Evolutionary conservation across 1,140 invertebrate genomes (phyloP), one percentile per base, ranked within the genome.

Genomic region (Gryon sp.): DNA sequence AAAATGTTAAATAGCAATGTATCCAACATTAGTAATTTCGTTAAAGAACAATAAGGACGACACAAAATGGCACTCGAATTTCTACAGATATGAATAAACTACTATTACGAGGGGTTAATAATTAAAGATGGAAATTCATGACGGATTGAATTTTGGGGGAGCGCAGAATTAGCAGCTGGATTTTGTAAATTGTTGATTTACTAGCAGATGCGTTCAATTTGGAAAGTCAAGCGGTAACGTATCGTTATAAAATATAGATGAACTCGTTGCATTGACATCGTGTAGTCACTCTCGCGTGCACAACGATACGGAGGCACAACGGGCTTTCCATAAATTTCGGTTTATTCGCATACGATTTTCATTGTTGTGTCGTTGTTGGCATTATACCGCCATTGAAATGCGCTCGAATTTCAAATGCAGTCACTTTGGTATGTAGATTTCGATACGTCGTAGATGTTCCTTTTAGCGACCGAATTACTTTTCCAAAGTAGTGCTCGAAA

Each of bases 381-480:
- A 80, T 53, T 79, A 79, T 80, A 59, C 50, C 22, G 72, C 69
- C 60, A 48, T 70, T 77, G 40, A 75, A 60, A 53, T 50, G n/a
- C 57, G 75, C 38, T 74, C 57, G 28, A 69, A 77, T 75, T 50
- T 70, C 30, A 43, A 65, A 73, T 74, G 65, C 52, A 48, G 18
- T 46, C 65, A 53, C 60, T 32, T 69, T 41, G 20, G 26, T 26
- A 34, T 28, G 55, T 20, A 60, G 52, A 66, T 79, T 80, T 79
- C 78, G 36, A 73, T 63, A 73, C 45, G 16, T 36, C 28, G 24
- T 18, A 34, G 50, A 48, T 45, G 55, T 38, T 36, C 66, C 36
- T 38, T 50, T 15, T 7, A 7, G 26, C 8, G n/a, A 28, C 11
- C 32, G 22, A 53, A 38, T 53, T 22, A 19, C 11, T 40, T 38